Base-by-base conservation (phyloP, 2,888 invertebrate species). In the Plagodis dolabraria region DNA sequence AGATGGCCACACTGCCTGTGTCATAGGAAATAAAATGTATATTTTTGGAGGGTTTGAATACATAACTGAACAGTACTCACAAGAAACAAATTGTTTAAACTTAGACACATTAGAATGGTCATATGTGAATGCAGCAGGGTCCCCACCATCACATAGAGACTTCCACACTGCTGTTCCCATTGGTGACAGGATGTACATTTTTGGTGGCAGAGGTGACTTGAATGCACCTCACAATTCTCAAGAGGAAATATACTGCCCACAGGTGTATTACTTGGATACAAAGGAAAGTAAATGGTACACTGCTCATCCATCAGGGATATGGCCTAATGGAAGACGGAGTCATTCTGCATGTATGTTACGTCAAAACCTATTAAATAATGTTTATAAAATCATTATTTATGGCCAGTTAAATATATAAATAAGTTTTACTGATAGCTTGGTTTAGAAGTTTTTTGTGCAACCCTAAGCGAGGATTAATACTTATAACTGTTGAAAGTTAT, bases 41-140 rank as follows among this genome's bases (percentile, higher is more conserved):
- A 95, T 98, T 62, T 98, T 97, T 92, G 98, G 98, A 35, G 98
- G 98, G 0, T 98, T 96, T 87, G 97, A 98, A 80, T 98, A 98
- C 80, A 95, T 95, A 54, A 94, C 95, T 44, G 96, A 96, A 78
- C 94, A 95, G 64, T 98, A 97, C 85, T 96, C 97, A 6, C 95
- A 96, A 76, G 96, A 96, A 74, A 95, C 97, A 0, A 96, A 96
- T 81, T 94, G 94, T 53, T 89, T 97, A 49, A 94, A 97, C 87
- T 93, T 98, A 63, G 93, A 94, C 48, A 96, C 94, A 10, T 93
- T 96, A 92, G 90, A 93, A 43, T 98, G 98, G 98, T 92, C 87
- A 6, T 95, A 93, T 69, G 82, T 96, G 53, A 84, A 93, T 67
- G 94, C 95, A 5, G 86, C 85, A 53, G 97, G 96, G 34, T 88